These are phyloP conservation scores for Temnothorax curvispinosus DNA, from an alignment of 1,140 invertebrate species.

Conservation along the genomic window DNA sequence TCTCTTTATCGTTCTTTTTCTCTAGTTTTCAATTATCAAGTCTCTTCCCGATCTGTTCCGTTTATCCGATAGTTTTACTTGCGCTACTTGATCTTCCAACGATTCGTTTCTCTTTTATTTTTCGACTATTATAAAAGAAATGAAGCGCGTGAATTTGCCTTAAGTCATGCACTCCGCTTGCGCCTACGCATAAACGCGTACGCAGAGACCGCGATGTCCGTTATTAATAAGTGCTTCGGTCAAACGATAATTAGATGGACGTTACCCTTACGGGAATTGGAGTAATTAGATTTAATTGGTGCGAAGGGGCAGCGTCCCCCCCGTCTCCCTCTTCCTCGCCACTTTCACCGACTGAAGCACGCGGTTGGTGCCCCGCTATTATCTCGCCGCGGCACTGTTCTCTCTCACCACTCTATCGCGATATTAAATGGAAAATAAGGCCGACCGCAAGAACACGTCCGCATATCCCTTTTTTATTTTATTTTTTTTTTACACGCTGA, in stretches of 20 bases:
- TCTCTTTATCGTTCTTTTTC: neutral
- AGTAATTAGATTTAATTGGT: constrained; percentile 84
- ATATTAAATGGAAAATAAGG: constrained; percentile 48
- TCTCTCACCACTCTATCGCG: constrained; percentile 24
- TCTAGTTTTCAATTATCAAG: neutral
- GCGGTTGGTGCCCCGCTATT: constrained; percentile 72
- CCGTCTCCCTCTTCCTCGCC: constrained; percentile 24
- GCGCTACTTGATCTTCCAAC: neutral
- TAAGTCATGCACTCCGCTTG: constrained; percentile 32
- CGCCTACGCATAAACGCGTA: constrained; percentile 21
- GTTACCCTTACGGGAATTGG: constrained; percentile 81
- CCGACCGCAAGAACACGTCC: constrained; percentile 8
- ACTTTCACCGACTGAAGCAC: constrained; percentile 32
- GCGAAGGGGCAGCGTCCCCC: constrained; percentile 65
- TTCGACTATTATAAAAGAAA: neutral
- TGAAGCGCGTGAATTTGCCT: constrained; percentile 38
- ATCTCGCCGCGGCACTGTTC: constrained; percentile 61
- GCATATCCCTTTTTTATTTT: constrained; percentile 2
- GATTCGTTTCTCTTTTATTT: neutral
- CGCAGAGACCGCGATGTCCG: constrained; percentile 36
- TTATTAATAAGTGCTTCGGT: constrained; percentile 82
- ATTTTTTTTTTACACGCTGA: neutral
- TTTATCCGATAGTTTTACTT: neutral
- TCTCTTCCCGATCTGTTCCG: neutral
- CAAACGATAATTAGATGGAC: constrained; percentile 84